A percentile compares a stretch with the other conserved stretches of the same genome.
phyloP scores from a whole-genome alignment of 2,113 vertebrate species.

The Vidua macroura region DNA sequence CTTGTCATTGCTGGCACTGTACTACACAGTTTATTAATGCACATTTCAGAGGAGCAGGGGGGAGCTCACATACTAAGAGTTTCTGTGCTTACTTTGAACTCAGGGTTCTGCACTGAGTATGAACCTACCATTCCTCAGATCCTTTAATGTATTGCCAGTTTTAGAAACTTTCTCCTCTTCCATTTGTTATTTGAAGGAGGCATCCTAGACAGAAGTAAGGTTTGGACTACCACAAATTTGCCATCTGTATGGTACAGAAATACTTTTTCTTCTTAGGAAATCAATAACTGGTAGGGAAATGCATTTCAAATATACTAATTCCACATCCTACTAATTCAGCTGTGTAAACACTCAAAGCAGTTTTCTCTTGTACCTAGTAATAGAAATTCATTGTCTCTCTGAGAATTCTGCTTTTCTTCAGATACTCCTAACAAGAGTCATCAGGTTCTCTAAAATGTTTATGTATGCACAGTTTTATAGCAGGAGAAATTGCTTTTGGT shows the following conservation, averaged over 20 bases:
- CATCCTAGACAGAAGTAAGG: background rate
- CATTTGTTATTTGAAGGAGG: background rate
- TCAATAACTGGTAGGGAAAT: background rate
- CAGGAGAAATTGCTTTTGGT: background rate
- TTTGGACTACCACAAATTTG: background rate
- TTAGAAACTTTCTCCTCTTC: background rate
- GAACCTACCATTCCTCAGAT: background rate
- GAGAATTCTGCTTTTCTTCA: constrained; percentile 2
- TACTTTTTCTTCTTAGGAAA: background rate
- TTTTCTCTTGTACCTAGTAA: background rate
- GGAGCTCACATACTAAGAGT: background rate
- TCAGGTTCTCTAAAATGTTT: background rate
- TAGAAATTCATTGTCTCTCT: background rate
- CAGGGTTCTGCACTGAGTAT: background rate
- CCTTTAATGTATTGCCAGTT: background rate
- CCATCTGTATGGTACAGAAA: background rate
- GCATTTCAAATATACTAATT: background rate
- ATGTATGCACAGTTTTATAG: background rate
- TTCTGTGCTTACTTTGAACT: background rate
- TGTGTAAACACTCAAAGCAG: background rate
- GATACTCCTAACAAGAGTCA: background rate
- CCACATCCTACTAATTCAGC: background rate
- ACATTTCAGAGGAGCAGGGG: background rate
- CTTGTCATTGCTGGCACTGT: background rate
- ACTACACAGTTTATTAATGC: background rate